Evolutionary conservation across 2,113 vertebrate genomes (phyloP), one percentile per base, ranked within the genome.

Genomic region (Ophthalmolycus amberensis): DNA sequence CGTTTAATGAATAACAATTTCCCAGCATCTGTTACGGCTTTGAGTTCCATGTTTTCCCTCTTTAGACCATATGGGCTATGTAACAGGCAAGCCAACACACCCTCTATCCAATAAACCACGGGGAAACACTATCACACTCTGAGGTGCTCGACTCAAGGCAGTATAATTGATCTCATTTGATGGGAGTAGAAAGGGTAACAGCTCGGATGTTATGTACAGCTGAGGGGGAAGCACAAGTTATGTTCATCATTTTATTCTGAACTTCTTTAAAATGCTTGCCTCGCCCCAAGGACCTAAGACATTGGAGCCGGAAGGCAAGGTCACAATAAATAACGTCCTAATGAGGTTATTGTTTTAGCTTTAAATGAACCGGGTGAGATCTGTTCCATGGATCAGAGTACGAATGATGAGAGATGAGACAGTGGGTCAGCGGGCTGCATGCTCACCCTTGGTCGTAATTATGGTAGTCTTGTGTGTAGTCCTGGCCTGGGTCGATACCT

Each of bases 361-460:
- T 81, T 32, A 75, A 85, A 82, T 68, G n/a, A 89, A 77, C 42
- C 42, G 3, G 77, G 75, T 32, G 42, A 62, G 64, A 87, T 77
- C 38, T 64, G 52, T 60, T 58, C 0, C 22, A 65, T 56, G 70
- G 77, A 80, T 80, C 37, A 32, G 16, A 80, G 71, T 40, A 60
- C 38, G 14, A 79, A 29, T 54, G 77, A 85, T 72, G 75, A 73
- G 42, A 76, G 70, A 82, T 25, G 79, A 71, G 56, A 70, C 14
- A 6, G 56, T 14, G 54, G 54, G 54, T 78, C 60, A 48, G 68
- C 37, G 15, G 29, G 60, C 27, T 75, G 70, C 52, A 62, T 46
- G 94, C 94, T 95, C 95, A 99, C 98, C 98, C 97, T 82, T 98
- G 97, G 81, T 99, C 98, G 62, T 98, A 99, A 95, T 96, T 97